Percentiles rank a stretch among this genome's conserved stretches.
Conservation (phyloP, 2,113 vertebrate genomes). For the Ariopsis seemanni region DNA sequence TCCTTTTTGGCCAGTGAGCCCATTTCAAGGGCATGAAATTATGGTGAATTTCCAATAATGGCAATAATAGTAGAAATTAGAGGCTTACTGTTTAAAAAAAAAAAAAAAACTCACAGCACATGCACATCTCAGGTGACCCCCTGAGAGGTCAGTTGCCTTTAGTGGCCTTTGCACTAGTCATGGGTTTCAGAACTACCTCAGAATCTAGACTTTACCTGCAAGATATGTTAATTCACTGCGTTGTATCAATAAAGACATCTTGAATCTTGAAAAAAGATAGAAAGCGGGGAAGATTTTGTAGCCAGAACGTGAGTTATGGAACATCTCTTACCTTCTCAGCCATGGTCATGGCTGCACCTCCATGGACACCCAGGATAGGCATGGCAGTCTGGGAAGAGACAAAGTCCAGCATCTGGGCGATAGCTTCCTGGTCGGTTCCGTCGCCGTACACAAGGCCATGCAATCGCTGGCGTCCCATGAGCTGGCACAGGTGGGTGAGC, state of each 20-base stretch:
- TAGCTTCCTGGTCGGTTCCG: slow-evolving; percentile 93
- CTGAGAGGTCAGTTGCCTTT: background rate
- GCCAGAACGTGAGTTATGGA: background rate
- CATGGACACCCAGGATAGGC: slow-evolving; percentile 94
- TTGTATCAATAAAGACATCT: no score
- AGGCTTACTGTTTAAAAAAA: background rate
- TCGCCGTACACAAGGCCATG: slow-evolving; percentile 96
- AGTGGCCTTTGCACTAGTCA: background rate
- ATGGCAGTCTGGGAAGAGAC: slow-evolving; percentile 95
- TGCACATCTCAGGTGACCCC: background rate
- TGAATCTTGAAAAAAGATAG: no score
- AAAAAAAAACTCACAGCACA: background rate
- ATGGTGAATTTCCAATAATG: background rate
- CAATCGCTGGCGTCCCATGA: slow-evolving; percentile 91
- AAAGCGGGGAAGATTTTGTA: background rate
- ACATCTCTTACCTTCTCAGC: slow-evolving; percentile 89
- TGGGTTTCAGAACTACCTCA: background rate
- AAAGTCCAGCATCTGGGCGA: slow-evolving; percentile 99
- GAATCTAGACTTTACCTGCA: background rate
- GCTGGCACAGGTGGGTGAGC: slow-evolving; percentile 90
- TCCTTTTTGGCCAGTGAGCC: background rate
- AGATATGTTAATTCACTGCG: background rate
- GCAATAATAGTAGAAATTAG: background rate
- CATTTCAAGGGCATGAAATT: background rate
- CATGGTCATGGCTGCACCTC: slow-evolving; percentile 98